Evolutionary conservation across 1,140 invertebrate genomes (phyloP).

Genomic region (Cardiocondyla obscurior): DNA sequence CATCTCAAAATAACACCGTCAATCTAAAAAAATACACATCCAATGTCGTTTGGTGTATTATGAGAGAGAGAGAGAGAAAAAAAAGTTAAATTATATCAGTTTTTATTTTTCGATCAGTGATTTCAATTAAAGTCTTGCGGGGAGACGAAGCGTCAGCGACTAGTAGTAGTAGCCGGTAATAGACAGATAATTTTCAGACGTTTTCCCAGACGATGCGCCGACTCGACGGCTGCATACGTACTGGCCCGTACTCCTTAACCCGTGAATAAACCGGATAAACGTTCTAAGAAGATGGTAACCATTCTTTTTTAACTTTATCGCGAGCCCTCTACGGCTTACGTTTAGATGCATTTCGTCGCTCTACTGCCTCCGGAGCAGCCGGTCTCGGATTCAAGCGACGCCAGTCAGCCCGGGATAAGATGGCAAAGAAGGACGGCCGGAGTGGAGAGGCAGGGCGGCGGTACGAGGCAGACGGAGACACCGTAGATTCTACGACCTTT

Average conservation of each 20-base stretch:
- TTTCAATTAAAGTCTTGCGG: background rate
- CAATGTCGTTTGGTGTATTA: background rate
- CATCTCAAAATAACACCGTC: background rate
- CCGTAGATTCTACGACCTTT: conserved; percentile 64
- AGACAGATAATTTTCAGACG: background rate
- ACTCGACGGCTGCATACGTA: background rate
- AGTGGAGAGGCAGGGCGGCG: background rate
- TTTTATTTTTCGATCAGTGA: background rate
- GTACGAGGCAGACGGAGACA: conserved; percentile 24
- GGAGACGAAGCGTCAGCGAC: background rate
- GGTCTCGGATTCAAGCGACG: conserved; percentile 44
- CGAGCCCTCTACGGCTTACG: conserved; percentile 15
- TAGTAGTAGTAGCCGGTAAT: background rate
- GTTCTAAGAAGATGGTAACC: conserved; percentile 60
- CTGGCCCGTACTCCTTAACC: conserved; percentile 54
- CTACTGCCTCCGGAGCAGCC: conserved; percentile 35
- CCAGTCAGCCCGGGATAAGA: conserved; percentile 2
- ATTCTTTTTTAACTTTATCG: conserved; percentile 60
- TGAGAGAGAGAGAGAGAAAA: background rate
- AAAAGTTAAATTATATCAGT: background rate
- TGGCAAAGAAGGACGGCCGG: background rate
- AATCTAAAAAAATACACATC: background rate
- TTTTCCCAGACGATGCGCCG: background rate
- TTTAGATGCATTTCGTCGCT: conserved; percentile 10
- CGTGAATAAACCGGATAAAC: conserved; percentile 65